Conservation (phyloP, 2,888 invertebrate species). For the Orchestes rusci region DNA sequence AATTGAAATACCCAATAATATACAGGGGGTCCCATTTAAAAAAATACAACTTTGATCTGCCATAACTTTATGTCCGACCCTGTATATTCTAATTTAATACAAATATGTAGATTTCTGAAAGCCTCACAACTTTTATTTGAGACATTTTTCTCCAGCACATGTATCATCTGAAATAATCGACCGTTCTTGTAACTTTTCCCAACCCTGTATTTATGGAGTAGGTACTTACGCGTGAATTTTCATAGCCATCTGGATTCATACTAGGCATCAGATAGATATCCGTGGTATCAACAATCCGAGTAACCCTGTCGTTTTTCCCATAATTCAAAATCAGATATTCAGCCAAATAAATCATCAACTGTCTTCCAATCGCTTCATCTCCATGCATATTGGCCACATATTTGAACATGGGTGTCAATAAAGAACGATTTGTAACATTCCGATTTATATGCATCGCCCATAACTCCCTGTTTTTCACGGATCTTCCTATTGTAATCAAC, state of each 20-base stretch:
- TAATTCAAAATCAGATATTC: slow-evolving; percentile 76
- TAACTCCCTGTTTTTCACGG: slow-evolving; percentile 72
- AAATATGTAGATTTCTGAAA: too few species aligned
- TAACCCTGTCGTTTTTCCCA: slow-evolving; percentile 60
- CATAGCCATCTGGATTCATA: slow-evolving; percentile 97
- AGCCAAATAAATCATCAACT: slow-evolving; percentile 75
- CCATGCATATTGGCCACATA: slow-evolving; percentile 93
- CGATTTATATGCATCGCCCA: slow-evolving; percentile 75
- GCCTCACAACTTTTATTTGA: too few species aligned
- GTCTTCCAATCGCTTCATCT: slow-evolving; percentile 79
- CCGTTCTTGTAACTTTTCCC: neutral
- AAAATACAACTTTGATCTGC: too few species aligned
- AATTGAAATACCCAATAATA: too few species aligned
- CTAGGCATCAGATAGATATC: slow-evolving; percentile 95
- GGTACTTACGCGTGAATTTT: slow-evolving; percentile 61
- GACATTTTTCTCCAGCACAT: too few species aligned
- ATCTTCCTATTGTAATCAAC: slow-evolving; percentile 73
- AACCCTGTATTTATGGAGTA: neutral
- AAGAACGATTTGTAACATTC: slow-evolving; percentile 53
- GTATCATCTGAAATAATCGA: too few species aligned
- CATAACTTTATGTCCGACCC: too few species aligned
- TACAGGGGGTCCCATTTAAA: too few species aligned
- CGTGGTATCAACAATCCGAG: slow-evolving; percentile 72
- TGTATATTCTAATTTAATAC: too few species aligned
- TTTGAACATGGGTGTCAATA: slow-evolving; percentile 81